Percentiles rank a stretch among this genome's conserved stretches.
Evolutionary conservation across 2,797 vertebrate species (phyloP).

Genomic region (Scolopax rusticola): DNA sequence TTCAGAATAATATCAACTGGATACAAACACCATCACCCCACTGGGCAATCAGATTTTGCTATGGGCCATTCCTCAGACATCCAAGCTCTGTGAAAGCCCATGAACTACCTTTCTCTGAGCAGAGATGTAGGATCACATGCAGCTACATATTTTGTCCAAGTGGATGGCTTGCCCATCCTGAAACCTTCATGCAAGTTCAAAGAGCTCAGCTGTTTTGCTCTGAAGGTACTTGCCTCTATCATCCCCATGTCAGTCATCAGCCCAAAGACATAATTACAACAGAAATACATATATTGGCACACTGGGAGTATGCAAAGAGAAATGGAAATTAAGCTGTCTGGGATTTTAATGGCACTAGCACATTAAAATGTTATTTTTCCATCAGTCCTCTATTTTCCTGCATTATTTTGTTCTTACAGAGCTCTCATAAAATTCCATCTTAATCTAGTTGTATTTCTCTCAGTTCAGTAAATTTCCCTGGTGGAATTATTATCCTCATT

Average conservation of each 20-base stretch:
- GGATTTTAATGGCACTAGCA: neutral
- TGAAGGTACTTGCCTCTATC: neutral
- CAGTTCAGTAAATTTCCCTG: neutral
- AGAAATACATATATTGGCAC: neutral
- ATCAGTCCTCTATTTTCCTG: neutral
- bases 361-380: slow-evolving; percentile 10
- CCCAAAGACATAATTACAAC: neutral
- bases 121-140: neutral
- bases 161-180: neutral
- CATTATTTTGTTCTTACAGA: neutral
- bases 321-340: neutral
- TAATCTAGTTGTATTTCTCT: neutral
- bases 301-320: neutral
- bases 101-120: neutral
- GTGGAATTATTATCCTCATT: neutral
- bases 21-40: neutral
- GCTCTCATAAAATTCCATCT: neutral
- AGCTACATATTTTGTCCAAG: neutral
- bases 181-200: neutral
- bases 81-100: neutral
- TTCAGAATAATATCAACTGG: neutral
- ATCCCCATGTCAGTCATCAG: neutral
- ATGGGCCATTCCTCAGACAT: neutral
- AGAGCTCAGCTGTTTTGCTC: neutral
- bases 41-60: neutral